Evolutionary conservation across 30 jellyfish, hydroid and myxozoan genomes (phyloP).

Genomic region (Sanderia malayensis): DNA sequence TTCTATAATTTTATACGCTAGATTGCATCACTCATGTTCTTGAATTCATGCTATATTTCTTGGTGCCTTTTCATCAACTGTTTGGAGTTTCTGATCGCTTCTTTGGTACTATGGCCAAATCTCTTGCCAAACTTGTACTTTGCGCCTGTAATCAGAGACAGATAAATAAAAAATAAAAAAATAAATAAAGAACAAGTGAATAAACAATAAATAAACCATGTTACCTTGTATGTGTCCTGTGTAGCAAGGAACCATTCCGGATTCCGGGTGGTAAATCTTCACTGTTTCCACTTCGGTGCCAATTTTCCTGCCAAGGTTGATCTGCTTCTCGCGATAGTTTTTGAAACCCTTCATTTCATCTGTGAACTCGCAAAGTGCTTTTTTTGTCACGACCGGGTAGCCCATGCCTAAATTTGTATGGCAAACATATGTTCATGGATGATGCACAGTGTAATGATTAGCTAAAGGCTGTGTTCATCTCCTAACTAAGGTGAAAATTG

Average conservation of each 20-base stretch:
- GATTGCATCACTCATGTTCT: too few relatives aligned
- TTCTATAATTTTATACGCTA: too few relatives aligned
- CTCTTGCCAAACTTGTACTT: constrained; percentile 74
- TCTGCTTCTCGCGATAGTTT: constrained; percentile 38
- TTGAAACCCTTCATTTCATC: constrained; percentile 23
- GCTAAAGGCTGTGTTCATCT: too few relatives aligned
- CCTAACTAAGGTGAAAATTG: too few relatives aligned
- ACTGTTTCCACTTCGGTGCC: constrained; percentile 36
- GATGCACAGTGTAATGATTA: too few relatives aligned
- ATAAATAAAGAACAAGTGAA: too few relatives aligned
- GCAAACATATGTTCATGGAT: too few relatives aligned
- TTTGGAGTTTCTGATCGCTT: constrained; percentile 50
- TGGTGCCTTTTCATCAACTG: constrained; percentile 6
- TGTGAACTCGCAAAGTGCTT: constrained; percentile 75
- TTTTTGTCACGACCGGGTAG: constrained; percentile 80
- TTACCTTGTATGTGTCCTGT: constrained; percentile 95
- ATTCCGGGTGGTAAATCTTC: constrained; percentile 62
- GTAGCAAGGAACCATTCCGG: constrained; percentile 94
- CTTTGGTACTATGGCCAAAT: constrained; percentile 85
- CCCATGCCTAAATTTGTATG: constrained; percentile 51
- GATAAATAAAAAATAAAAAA: too few relatives aligned
- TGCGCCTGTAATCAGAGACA: too few relatives aligned
- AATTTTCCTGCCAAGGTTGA: constrained; percentile 44
- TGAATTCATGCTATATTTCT: too few relatives aligned
- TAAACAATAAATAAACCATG: neutral